phyloP scores from a whole-genome alignment of 2,113 vertebrate genomes.

The Telmatochromis sp. region DNA sequence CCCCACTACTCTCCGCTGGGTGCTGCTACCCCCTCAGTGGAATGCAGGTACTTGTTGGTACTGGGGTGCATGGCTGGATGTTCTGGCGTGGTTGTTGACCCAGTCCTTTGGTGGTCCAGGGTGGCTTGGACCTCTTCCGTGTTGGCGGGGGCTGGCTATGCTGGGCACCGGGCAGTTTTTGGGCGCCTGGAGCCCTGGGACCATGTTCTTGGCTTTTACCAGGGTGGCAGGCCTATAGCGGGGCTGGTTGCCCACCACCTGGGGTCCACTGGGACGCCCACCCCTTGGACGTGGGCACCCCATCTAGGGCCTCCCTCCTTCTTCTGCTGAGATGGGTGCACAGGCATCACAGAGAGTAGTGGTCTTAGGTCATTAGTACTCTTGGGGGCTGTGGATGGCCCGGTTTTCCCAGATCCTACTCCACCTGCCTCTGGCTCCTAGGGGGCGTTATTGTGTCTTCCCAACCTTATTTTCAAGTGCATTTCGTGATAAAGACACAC shows the following conservation, averaged over 20 bases:
- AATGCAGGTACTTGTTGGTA: not conserved
- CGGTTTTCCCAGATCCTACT: accelerated
- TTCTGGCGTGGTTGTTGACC: not conserved
- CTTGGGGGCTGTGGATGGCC: not conserved
- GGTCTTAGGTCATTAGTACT: not conserved
- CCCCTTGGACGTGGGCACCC: not conserved
- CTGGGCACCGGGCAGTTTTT: not conserved
- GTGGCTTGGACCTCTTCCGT: not conserved
- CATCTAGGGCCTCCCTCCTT: not conserved
- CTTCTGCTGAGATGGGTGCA: not conserved
- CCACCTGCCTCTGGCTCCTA: not conserved
- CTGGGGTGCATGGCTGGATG: accelerated
- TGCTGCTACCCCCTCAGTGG: not conserved
- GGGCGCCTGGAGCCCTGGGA: not conserved
- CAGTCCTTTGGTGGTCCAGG: not conserved
- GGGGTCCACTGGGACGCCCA: not conserved
- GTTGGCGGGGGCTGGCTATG: not conserved
- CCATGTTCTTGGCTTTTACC: not conserved
- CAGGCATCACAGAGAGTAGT: not conserved
- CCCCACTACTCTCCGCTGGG: not conserved
- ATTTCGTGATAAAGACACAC: not conserved
- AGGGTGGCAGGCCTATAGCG: not conserved
- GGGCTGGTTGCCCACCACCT: accelerated
- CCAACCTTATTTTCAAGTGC: not conserved
- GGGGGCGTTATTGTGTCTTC: not conserved